phyloP scores from a whole-genome alignment of 2,113 vertebrate species.

The Silurus asotus region DNA sequence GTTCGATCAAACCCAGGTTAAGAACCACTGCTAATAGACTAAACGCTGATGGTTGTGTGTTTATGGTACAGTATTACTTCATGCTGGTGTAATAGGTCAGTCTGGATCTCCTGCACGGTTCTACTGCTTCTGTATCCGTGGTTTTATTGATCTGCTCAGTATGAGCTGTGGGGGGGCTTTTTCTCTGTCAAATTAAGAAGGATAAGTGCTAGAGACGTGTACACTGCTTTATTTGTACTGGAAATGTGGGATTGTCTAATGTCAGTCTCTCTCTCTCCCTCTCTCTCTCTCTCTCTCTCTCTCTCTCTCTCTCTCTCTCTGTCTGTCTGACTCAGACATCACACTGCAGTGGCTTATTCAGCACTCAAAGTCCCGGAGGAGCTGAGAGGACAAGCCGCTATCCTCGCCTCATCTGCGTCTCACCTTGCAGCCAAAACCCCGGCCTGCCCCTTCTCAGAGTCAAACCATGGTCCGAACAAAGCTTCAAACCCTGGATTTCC shows the following conservation, averaged over 20 bases:
- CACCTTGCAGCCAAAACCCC: background rate
- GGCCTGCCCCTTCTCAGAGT: background rate
- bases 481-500: background rate
- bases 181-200: background rate
- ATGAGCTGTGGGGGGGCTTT: background rate
- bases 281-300: background rate
- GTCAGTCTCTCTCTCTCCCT: background rate
- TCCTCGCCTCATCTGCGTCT: background rate
- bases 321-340: conserved; percentile 69
- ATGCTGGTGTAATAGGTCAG: too few species aligned
- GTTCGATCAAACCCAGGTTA: too few species aligned
- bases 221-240: background rate
- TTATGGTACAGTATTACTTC: too few species aligned
- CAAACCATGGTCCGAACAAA: background rate
- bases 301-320: conserved; percentile 31
- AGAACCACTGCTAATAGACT: too few species aligned
- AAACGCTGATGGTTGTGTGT: too few species aligned
- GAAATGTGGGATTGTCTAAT: background rate
- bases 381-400: conserved; percentile 65
- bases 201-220: background rate
- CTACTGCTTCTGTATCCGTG: background rate
- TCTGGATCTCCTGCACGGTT: background rate
- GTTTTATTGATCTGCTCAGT: background rate
- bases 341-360: conserved; percentile 87
- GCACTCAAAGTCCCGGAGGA: conserved; percentile 83